Conservation (phyloP, 92 coral and sea anemone genomes). For the Porites lobata region DNA sequence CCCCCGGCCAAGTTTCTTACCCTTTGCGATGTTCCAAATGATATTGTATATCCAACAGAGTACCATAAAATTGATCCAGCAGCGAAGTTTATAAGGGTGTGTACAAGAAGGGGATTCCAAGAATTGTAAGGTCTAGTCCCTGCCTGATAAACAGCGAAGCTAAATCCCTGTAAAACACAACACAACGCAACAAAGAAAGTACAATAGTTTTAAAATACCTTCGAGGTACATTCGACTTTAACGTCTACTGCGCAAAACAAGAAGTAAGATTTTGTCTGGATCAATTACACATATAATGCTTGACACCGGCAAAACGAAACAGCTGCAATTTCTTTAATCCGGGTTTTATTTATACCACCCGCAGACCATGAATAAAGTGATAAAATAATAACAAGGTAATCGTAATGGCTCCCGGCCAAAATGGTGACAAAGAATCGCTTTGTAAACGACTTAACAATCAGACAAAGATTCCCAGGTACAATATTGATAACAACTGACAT, state of each 20-base stretch:
- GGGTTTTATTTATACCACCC: not conserved
- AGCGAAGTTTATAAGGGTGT: constrained; percentile 82
- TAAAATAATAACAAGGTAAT: not conserved
- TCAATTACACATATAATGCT: no score
- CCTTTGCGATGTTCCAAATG: constrained; percentile 89
- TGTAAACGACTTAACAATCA: not conserved
- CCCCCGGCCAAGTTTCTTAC: constrained; percentile 47
- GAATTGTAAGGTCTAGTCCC: constrained; percentile 76
- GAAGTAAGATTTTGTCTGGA: no score
- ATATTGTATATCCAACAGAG: constrained; percentile 88
- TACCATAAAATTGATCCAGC: constrained; percentile 95
- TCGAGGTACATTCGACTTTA: no score
- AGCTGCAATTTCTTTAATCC: not conserved
- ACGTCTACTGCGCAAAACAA: no score
- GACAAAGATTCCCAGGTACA: not conserved
- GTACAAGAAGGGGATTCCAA: constrained; percentile 72
- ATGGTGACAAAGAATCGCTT: not conserved
- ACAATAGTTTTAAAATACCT: not conserved
- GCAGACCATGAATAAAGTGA: not conserved
- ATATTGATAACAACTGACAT: not conserved
- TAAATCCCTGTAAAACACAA: constrained; percentile 71
- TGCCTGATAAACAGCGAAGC: constrained; percentile 84
- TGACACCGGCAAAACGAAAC: not conserved
- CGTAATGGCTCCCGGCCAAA: not conserved
- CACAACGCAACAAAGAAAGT: not conserved